Conservation (phyloP, 2,113 vertebrate species). For the Oncorhynchus kisutch region DNA sequence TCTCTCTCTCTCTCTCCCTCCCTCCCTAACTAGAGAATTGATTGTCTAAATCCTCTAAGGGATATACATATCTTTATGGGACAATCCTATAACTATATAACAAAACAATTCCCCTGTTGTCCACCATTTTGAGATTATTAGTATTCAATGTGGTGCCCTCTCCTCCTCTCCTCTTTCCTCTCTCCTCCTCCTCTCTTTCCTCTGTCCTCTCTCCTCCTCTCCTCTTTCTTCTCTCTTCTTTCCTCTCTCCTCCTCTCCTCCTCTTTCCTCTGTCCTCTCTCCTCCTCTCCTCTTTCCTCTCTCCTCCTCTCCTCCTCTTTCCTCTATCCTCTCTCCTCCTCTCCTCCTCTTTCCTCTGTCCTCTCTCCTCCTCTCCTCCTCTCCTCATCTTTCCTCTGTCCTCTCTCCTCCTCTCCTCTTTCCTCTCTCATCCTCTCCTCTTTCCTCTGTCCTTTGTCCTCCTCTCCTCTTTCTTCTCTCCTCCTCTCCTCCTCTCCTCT, state of each 20-base stretch:
- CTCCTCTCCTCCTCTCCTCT: not conserved
- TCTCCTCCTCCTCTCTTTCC: constrained; percentile 3
- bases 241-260: not conserved
- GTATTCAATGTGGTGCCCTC: constrained; percentile 55
- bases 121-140: constrained; percentile 52
- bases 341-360: constrained; percentile 15
- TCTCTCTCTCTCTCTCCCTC: not conserved
- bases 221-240: not conserved
- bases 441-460: not conserved
- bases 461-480: constrained; percentile 2
- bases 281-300: not conserved
- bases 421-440: not conserved
- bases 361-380: not conserved
- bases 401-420: too few species aligned
- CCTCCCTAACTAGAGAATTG: constrained; percentile 20
- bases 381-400: not conserved
- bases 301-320: too few species aligned
- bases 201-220: not conserved
- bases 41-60: constrained; percentile 35
- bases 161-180: constrained; percentile 1
- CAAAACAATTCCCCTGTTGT: too few species aligned
- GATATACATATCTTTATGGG: not conserved
- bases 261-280: too few species aligned
- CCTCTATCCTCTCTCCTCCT: constrained; percentile 20
- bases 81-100: not conserved